Conservation (phyloP, 2,113 vertebrate genomes). For the Rhea americana region DNA sequence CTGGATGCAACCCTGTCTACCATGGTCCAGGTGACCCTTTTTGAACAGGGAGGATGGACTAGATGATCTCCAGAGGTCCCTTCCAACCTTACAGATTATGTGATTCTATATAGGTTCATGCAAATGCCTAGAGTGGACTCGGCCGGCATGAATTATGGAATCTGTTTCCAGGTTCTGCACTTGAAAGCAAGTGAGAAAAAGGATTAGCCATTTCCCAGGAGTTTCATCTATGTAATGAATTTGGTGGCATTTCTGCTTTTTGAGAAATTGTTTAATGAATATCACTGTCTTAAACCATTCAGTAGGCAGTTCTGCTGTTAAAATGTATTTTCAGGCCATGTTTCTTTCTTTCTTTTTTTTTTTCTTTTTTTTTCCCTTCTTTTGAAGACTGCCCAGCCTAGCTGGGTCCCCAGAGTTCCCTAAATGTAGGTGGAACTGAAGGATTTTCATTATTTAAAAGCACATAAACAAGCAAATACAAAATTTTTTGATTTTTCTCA, state of each 20-base stretch:
- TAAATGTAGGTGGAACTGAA: neutral
- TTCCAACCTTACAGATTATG: no score
- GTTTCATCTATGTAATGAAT: neutral
- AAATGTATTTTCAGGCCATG: neutral
- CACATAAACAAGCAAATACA: neutral
- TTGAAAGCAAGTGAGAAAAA: neutral
- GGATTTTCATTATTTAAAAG: neutral
- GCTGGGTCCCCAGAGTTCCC: neutral
- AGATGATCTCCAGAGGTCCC: no score
- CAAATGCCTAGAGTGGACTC: neutral
- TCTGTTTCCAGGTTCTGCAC: neutral
- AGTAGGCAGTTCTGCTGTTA: neutral
- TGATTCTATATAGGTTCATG: neutral
- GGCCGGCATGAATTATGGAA: neutral
- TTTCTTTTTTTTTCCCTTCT: neutral
- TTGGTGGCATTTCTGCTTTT: neutral
- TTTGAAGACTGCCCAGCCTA: neutral
- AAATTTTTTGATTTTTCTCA: neutral
- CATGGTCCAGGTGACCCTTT: no score
- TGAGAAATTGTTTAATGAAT: neutral
- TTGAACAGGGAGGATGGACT: no score
- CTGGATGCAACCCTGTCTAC: no score
- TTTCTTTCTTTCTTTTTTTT: neutral
- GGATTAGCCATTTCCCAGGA: fast-evolving
- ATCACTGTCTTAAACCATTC: neutral